Conservation (phyloP, 2,797 vertebrate species). For the Scyliorhinus canicula region DNA sequence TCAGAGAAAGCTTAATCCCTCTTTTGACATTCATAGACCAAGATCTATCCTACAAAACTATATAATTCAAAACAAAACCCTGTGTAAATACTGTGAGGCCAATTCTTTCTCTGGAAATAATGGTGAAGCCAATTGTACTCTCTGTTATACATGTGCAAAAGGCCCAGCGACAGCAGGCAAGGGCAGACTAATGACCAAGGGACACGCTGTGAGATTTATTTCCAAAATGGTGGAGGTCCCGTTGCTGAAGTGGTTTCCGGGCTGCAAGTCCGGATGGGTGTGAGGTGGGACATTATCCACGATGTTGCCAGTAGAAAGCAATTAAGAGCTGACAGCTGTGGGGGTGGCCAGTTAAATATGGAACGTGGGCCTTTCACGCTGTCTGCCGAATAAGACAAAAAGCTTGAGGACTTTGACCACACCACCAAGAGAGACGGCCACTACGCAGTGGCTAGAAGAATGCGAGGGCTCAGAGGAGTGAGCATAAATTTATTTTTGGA, state of each 20-base stretch:
- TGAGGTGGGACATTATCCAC: background rate
- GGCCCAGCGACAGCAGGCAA: background rate
- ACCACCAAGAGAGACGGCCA: background rate
- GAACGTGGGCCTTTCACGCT: background rate
- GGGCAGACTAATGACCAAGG: background rate
- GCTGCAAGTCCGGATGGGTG: no score
- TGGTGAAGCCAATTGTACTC: background rate
- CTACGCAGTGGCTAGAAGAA: background rate
- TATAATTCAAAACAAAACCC: background rate
- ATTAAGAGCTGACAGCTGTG: background rate
- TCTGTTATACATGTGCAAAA: no score
- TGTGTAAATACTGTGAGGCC: background rate
- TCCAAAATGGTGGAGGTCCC: no score
- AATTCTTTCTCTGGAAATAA: background rate
- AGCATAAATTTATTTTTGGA: background rate
- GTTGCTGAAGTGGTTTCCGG: background rate
- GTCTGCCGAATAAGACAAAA: no score
- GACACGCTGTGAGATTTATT: background rate
- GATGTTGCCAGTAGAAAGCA: background rate
- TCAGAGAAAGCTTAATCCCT: background rate
- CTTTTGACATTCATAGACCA: constrained; percentile 1
- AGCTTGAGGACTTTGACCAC: background rate
- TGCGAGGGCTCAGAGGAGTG: background rate
- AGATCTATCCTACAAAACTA: background rate
- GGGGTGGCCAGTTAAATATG: background rate